Base-by-base conservation (phyloP, 2,797 vertebrate species). In the Megaceryle alcyon region DNA sequence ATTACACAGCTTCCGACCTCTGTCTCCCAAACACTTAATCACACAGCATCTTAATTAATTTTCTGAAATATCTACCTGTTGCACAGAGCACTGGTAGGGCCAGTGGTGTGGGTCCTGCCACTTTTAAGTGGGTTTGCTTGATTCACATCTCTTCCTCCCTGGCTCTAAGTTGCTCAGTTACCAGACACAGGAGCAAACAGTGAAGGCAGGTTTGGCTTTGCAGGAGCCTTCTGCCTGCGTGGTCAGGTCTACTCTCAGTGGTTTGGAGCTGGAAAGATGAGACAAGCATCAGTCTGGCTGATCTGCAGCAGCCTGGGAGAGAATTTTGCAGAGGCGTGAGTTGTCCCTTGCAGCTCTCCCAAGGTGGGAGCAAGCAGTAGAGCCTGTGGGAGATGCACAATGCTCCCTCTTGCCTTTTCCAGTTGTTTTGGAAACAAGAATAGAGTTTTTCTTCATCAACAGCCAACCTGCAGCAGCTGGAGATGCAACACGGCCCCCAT, bases 361-460 rank as follows among this genome's bases (percentile, higher is more conserved):
- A 28, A 56, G 39, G 44, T 16, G 20, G 29, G 13, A 73, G 2
- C 0, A 14, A 73, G 73, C 0, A 3, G 19, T 5, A 7, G 56
- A 56, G 21, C 35, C n/a, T 37, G 10, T 18, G 53, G 54, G 43
- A 46, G 29, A 20, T 18, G 26, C 1, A 2, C 3, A 26, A 5
- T 37, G 35, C 31, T 72, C 21, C n/a, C 23, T 69, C 31, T 87
- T 75, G 29, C 59, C 49, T 69, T 60, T 76, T n/a, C 35, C 22
- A 37, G 33, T 14, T 3, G 2, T 49, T 82, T 41, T 0, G 1
- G 10, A 17, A 5, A 5, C 0, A 3, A 59, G 46, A 35, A 4
- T 1, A 3, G 25, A 22, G 16, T 7, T 41, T 87, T 75, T 48
- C 53, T 57, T 68, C 48, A 1, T 4, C 23, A 8, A 19, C 17